Conservation (phyloP, 1,140 invertebrate genomes). For the Sycophaga agraensis region DNA sequence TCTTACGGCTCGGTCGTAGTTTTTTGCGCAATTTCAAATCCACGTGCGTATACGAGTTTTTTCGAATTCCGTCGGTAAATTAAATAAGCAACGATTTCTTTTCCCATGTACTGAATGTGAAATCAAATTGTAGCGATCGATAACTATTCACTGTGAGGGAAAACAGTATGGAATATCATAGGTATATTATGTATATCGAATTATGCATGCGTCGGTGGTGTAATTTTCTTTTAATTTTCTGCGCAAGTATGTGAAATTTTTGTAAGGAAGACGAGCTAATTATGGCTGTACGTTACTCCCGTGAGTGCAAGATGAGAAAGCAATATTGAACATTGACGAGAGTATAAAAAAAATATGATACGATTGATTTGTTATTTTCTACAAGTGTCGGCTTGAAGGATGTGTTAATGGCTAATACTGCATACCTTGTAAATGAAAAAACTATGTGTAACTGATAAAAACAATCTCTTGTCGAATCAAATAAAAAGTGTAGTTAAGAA, state of each 20-base stretch:
- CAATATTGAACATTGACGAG: constrained; percentile 2
- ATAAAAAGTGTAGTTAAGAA: constrained; percentile 18
- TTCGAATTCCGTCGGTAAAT: too few relatives aligned
- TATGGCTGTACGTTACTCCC: not conserved
- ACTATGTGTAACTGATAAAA: constrained; percentile 23
- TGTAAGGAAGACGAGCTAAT: not conserved
- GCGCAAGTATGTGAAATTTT: constrained; percentile 8
- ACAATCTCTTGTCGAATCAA: constrained; percentile 23
- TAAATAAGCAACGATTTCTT: too few relatives aligned
- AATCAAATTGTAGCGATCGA: not conserved
- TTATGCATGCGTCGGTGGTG: not conserved
- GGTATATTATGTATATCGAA: not conserved
- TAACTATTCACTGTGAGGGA: not conserved
- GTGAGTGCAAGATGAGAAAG: not conserved
- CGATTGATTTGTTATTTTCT: too few relatives aligned
- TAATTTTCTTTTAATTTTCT: not conserved
- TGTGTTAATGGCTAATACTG: constrained; percentile 18
- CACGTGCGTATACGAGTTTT: too few relatives aligned
- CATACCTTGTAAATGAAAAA: constrained; percentile 19
- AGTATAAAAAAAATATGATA: too few relatives aligned
- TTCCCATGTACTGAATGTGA: not conserved
- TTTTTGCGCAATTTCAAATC: too few relatives aligned
- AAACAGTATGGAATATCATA: not conserved
- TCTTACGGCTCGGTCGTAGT: too few relatives aligned
- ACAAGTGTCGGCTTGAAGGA: constrained; percentile 4